A percentile compares a stretch with the other conserved stretches of the same genome.
phyloP scores from a whole-genome alignment of 2,797 vertebrate genomes.

The Spondyliosoma cantharus region DNA sequence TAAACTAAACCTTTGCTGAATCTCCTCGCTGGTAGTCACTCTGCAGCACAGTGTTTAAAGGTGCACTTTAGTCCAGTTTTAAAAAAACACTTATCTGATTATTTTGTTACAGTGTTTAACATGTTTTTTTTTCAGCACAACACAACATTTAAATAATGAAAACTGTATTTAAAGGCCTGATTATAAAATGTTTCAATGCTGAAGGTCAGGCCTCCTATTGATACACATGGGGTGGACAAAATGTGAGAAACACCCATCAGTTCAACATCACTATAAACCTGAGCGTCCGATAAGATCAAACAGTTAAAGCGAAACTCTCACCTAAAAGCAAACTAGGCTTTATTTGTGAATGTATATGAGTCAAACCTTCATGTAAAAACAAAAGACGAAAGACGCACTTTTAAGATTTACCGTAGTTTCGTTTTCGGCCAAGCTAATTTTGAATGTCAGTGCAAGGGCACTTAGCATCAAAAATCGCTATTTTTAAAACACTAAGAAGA shows the following conservation, averaged over 20 bases:
- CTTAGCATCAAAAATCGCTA: too few relatives aligned
- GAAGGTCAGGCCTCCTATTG: not conserved
- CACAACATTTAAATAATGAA: not conserved
- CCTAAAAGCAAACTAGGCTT: too few relatives aligned
- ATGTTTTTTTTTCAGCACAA: not conserved
- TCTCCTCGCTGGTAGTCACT: not conserved
- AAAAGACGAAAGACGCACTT: too few relatives aligned
- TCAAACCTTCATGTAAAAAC: too few relatives aligned
- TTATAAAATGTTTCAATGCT: not conserved
- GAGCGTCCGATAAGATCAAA: not conserved
- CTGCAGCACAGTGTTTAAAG: not conserved
- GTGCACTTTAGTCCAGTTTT: not conserved
- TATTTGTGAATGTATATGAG: too few relatives aligned
- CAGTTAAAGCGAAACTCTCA: too few relatives aligned
- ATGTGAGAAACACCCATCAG: not conserved
- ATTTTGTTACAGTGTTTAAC: not conserved
- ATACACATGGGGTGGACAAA: not conserved
- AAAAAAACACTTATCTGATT: not conserved
- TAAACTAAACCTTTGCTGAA: not conserved
- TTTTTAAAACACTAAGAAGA: too few relatives aligned
- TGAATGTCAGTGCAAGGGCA: too few relatives aligned
- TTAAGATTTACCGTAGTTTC: too few relatives aligned
- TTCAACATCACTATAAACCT: not conserved
- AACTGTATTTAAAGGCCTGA: not conserved
- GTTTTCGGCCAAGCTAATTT: too few relatives aligned